Conservation (phyloP, 2,797 vertebrate species). For the Syncerus caffer region DNA sequence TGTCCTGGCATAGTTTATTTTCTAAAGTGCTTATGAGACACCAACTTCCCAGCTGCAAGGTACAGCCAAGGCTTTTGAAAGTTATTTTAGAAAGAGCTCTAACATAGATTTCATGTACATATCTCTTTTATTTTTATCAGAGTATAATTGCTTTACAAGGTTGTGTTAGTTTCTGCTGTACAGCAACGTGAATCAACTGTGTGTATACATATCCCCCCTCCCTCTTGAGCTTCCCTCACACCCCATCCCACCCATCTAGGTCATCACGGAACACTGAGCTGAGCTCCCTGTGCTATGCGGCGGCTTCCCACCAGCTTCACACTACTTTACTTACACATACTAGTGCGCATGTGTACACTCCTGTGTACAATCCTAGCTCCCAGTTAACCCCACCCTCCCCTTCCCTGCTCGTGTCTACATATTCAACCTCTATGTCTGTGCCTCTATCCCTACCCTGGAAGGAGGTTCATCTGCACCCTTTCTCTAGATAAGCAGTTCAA, state of each 20-base stretch:
- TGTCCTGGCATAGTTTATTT: not conserved
- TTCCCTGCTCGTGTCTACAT: not conserved
- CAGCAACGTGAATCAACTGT: not conserved
- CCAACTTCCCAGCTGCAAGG: not conserved
- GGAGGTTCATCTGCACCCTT: not conserved
- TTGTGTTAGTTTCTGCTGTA: not conserved
- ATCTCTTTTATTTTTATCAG: not conserved
- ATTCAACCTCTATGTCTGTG: not conserved
- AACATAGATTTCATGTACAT: not conserved
- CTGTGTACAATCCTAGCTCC: not conserved
- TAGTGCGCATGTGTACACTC: not conserved
- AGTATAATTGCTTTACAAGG: not conserved
- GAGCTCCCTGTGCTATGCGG: not conserved
- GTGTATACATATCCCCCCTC: not conserved
- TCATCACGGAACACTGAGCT: not conserved
- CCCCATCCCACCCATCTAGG: not conserved
- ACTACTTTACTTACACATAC: not conserved
- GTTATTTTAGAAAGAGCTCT: not conserved
- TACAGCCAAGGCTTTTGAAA: not conserved
- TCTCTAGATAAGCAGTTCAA: not conserved
- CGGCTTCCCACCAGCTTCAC: not conserved
- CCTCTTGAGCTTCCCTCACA: not conserved
- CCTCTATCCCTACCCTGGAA: not conserved
- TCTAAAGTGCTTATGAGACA: not conserved
- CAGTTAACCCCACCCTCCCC: not conserved